Percentiles rank a stretch among this genome's conserved stretches.
Conservation (phyloP, 2,113 vertebrate species). For the Mastomys natalensis region DNA sequence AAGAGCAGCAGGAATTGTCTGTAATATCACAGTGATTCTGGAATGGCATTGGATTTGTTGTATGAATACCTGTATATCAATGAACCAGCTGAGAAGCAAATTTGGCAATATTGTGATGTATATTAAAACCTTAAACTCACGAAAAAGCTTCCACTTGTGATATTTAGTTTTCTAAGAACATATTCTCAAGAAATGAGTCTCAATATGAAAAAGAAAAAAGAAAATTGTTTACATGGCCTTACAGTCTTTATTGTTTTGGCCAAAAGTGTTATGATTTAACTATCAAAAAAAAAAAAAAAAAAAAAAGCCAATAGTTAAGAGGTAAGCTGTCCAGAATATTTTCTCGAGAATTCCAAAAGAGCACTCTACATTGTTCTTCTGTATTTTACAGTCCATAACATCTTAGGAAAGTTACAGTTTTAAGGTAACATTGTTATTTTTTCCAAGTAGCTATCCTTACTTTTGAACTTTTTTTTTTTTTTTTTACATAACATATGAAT, state of each 20-base stretch:
- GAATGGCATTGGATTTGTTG: background rate
- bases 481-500: constrained; percentile 8
- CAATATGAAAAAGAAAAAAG: constrained; percentile 34
- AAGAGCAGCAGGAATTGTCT: background rate
- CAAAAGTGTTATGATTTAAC: constrained; percentile 15
- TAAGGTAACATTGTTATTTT: background rate
- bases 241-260: constrained; percentile 17
- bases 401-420: background rate
- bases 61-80: background rate
- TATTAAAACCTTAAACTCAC: constrained; percentile 9
- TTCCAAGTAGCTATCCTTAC: background rate
- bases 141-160: background rate
- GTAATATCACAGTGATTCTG: background rate
- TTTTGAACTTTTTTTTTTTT: background rate
- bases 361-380: background rate
- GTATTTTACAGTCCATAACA: background rate
- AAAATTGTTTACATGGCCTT: background rate
- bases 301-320: background rate
- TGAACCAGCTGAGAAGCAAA: constrained; percentile 16
- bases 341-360: constrained; percentile 1
- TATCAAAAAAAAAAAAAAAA: constrained; percentile 1
- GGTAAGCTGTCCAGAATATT: background rate
- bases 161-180: constrained; percentile 30
- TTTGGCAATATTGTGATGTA: background rate
- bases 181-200: background rate